Base-by-base conservation (phyloP, 2,113 vertebrate genomes). In the Lampris incognitus region DNA sequence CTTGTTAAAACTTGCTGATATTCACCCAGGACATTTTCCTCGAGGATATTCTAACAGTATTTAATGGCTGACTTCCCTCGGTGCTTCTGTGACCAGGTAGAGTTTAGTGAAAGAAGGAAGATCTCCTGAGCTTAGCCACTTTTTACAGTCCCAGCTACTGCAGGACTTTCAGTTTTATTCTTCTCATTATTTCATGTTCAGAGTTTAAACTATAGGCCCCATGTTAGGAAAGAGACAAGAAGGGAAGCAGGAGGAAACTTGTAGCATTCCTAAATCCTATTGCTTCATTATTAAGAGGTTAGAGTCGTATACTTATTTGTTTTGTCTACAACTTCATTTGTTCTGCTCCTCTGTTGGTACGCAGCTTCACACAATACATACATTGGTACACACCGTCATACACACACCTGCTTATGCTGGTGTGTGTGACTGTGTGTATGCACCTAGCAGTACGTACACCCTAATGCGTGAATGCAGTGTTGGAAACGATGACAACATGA, bases 11-110 rank as follows among this genome's bases (percentile, higher is more conserved):
- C 46, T 61, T 6, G 2, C 60, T 52, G 40, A 84, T 61, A 79
- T 84, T 75, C 70, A 56, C 63, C 51, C 42, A 85, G 85, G 78
- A 72, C 82, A 24, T 24, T 70, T 83, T 72, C 68, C 83, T 90
- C 82, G 72, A 75, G 82, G 86, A 78, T 78, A 56, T 79, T 81
- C 70, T 72, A 48, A 24, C 77, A 50, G 44, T 76, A 75, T 66
- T 68, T 72, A 85, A 90, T 63, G 76, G 56, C 74, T 71, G 79
- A 67, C 70, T 82, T 86, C 77, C 41, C 69, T 72, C 41, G 1
- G 24, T 46, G 71, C 81, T 71, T 72, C 78, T 71, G 60, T 67
- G 69, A 72, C 65, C 13, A 11, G 76, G 52, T 82, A 66, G 62
- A 79, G 36, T 76, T 82, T 81, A 82, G 71, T 61, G 24, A 84